Conservation (phyloP, 2,797 vertebrate species). For the Amniataba percoides region DNA sequence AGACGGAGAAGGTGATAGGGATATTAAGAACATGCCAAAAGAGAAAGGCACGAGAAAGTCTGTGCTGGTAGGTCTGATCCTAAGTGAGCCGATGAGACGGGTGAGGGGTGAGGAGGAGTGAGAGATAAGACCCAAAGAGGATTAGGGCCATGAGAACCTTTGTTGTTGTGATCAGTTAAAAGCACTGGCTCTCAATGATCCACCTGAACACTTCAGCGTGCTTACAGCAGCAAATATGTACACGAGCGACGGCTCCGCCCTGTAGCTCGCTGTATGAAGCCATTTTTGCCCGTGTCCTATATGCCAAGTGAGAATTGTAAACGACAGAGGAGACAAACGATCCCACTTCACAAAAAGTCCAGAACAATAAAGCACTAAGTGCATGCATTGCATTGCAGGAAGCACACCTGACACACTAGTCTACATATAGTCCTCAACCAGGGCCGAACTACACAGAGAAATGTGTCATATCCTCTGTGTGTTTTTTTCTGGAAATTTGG, state of each 20-base stretch:
- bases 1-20: conserved; percentile 64
- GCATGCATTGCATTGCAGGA: neutral
- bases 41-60: conserved; percentile 78
- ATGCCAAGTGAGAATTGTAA: neutral
- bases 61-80: conserved; percentile 72
- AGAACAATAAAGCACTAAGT: neutral
- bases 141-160: conserved; percentile 83
- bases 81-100: conserved; percentile 77
- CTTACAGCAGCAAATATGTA: conserved; percentile 68
- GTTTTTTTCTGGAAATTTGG: neutral
- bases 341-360: neutral
- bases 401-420: neutral
- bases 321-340: neutral
- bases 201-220: conserved; percentile 77
- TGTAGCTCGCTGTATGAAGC: neutral
- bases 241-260: conserved; percentile 18
- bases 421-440: neutral
- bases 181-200: conserved; percentile 72
- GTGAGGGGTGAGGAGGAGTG: conserved; percentile 72
- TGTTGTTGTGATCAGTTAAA: conserved; percentile 84
- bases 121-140: conserved; percentile 83
- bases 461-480: neutral
- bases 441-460: neutral
- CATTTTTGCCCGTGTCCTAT: neutral
- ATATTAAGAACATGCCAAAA: conserved; percentile 57